Base-by-base conservation (phyloP, 1,140 invertebrate species). In the Drosophila burlai region DNA sequence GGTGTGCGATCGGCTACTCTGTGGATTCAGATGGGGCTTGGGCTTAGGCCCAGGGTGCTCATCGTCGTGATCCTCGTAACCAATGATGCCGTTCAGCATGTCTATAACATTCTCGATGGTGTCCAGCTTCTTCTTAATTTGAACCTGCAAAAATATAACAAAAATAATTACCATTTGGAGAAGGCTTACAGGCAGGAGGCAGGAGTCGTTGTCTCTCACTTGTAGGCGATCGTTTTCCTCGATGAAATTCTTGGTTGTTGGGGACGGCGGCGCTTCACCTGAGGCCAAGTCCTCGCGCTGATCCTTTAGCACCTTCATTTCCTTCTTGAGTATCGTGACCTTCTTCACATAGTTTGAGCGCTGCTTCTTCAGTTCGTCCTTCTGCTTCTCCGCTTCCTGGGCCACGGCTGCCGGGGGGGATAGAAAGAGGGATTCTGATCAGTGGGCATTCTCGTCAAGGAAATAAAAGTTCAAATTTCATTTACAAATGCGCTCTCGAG, bases 71-170 rank as follows among this genome's bases (percentile, higher is more conserved):
- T 87, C 85, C 34, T 90, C 85, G 31, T 90, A 87, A 29, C 85
- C 85, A 80, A 97, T 97, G 77, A 97, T 96, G 29, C 95, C 95
- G 38, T 96, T 96, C 52, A 97, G 93, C 96, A 97, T 97, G 79
- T 97, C 96, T 77, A 97, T 96, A 2, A 97, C 96, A 92, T 97
- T 97, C 92, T 96, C 95, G 79, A 97, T 96, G 0, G 96, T 96
- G 92, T 96, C 97, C 93, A 97, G 93, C 94, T 97, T 97, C 81
- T 95, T 96, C 93, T 97, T 96, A 67, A 97, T 97, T 94, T 97
- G 96, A 91, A 95, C 94, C 96, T 97, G 65, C 18, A 75, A 10
- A 18, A 52, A 62, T 26, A 34, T 43, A 1, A 45, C 50, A 38
- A 16, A n/a, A n/a, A n/a, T 21, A 52, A n/a, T 7, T 13, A 18